Percentiles rank a stretch among this genome's conserved stretches.
Evolutionary conservation across 2,113 vertebrate genomes (phyloP).

Genomic region (Notothenia coriiceps): DNA sequence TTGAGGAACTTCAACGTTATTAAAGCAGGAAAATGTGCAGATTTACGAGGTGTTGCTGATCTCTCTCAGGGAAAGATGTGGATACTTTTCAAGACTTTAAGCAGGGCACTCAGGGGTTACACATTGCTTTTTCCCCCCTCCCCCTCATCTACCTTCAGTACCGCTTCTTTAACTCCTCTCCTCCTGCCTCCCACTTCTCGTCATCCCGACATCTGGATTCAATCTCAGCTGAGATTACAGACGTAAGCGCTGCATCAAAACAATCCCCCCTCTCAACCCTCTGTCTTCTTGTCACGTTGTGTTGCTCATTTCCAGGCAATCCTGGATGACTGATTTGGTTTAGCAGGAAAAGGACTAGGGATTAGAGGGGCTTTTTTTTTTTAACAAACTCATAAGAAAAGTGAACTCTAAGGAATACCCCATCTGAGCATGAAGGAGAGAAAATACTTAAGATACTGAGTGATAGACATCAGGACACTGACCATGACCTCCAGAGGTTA

Average conservation of each 20-base stretch:
- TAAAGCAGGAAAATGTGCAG: slow-evolving; percentile 47
- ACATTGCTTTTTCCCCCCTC: slow-evolving; percentile 32
- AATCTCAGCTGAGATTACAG: slow-evolving; percentile 65
- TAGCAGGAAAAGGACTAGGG: neutral
- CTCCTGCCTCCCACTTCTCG: slow-evolving; percentile 41
- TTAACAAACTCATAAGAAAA: slow-evolving; percentile 11
- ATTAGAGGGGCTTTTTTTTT: neutral
- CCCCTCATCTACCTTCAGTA: slow-evolving; percentile 36
- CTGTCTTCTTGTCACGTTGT: slow-evolving; percentile 12
- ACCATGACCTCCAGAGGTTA: slow-evolving; percentile 60
- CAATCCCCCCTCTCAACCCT: slow-evolving; percentile 21
- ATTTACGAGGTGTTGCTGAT: slow-evolving; percentile 56
- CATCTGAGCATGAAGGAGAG: neutral
- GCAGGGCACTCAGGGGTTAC: slow-evolving; percentile 42
- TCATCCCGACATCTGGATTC: slow-evolving; percentile 74
- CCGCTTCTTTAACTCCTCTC: slow-evolving; percentile 36
- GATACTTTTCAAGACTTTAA: slow-evolving; percentile 28
- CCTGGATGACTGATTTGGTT: slow-evolving; percentile 31
- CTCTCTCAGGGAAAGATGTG: slow-evolving; percentile 8
- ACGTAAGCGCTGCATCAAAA: slow-evolving; percentile 60
- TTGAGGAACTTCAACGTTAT: slow-evolving; percentile 25
- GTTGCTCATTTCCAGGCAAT: slow-evolving; percentile 70
- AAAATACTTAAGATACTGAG: neutral
- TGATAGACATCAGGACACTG: slow-evolving; percentile 58
- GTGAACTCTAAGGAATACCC: neutral